Percentiles rank a stretch among this genome's conserved stretches.
These are phyloP conservation scores for Vesta saturnalis DNA, from an alignment of 2,888 invertebrate species.

Conservation along the genomic window DNA sequence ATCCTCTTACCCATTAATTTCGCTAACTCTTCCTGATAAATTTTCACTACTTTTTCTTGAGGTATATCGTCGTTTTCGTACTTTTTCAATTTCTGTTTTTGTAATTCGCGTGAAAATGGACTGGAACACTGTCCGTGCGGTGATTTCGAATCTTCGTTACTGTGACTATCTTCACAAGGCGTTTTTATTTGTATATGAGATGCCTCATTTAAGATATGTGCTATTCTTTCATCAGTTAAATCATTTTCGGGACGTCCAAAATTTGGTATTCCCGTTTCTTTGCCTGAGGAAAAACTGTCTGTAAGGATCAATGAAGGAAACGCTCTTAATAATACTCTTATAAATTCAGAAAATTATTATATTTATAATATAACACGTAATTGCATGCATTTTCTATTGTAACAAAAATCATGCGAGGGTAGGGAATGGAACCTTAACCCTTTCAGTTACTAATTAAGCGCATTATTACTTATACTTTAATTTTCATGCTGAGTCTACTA, in stretches of 20 bases:
- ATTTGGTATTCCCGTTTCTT: conserved; percentile 83
- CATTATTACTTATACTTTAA: too few relatives aligned
- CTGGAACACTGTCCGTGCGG: conserved; percentile 82
- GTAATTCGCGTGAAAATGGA: conserved; percentile 81
- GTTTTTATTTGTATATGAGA: conserved; percentile 85
- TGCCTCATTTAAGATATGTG: conserved; percentile 93
- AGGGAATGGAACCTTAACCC: too few relatives aligned
- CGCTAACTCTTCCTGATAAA: conserved; percentile 94
- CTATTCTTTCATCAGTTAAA: conserved; percentile 90
- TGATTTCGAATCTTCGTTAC: conserved; percentile 85
- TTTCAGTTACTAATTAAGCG: too few relatives aligned
- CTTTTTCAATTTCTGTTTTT: conserved; percentile 81
- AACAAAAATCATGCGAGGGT: too few relatives aligned
- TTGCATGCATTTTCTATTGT: too few relatives aligned
- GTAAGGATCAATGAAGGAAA: conserved; percentile 53
- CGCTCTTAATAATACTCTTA: conserved; percentile 28
- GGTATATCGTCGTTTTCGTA: conserved; percentile 95
- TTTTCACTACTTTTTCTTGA: conserved; percentile 93
- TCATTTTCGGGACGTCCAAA: conserved; percentile 80
- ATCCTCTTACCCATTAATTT: conserved; percentile 87
- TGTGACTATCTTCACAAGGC: conserved; percentile 73
- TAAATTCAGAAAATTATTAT: not conserved
- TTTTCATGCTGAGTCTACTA: too few relatives aligned
- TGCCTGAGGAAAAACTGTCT: conserved; percentile 71
- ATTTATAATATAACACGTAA: not conserved